Evolutionary conservation across 2,113 vertebrate species (phyloP).

Genomic region (Paramormyrops kingsleyae): DNA sequence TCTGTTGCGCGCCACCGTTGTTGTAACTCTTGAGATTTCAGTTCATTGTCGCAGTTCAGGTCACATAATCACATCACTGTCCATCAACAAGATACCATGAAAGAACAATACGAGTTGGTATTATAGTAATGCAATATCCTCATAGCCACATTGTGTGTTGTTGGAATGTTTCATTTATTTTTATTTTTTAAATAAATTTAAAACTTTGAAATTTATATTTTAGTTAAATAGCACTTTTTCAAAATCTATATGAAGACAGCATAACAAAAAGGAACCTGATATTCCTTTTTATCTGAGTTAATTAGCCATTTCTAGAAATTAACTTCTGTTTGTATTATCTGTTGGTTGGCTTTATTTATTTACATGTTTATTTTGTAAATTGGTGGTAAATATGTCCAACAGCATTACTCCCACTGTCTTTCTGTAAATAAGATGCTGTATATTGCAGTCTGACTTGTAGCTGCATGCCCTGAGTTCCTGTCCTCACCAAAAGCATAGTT

Average conservation of each 20-base stretch:
- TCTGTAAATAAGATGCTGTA: constrained; percentile 95
- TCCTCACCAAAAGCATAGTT: constrained; percentile 75
- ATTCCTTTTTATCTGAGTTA: constrained; percentile 45
- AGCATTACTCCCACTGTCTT: constrained; percentile 81
- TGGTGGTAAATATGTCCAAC: constrained; percentile 81
- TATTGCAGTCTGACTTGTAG: constrained; percentile 94
- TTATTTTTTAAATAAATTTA: constrained; percentile 49
- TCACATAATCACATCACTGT: constrained; percentile 47
- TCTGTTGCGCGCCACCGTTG: constrained; percentile 63
- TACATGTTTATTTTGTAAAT: constrained; percentile 62
- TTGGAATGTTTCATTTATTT: constrained; percentile 65
- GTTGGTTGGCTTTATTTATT: not conserved
- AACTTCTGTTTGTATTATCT: constrained; percentile 66
- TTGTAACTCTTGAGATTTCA: constrained; percentile 47
- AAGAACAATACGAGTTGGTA: constrained; percentile 54
- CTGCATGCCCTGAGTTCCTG: constrained; percentile 77
- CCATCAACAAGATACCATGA: constrained; percentile 46
- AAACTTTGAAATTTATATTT: constrained; percentile 62
- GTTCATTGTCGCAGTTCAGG: constrained; percentile 55
- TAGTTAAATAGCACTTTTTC: constrained; percentile 70
- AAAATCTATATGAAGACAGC: constrained; percentile 44
- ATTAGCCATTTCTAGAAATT: constrained; percentile 54
- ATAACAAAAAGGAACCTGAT: constrained; percentile 25
- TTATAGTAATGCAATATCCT: constrained; percentile 73
- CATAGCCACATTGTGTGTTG: constrained; percentile 66